phyloP scores from a whole-genome alignment of 23 tunicate species.

The Clavelina lepadiformis region DNA sequence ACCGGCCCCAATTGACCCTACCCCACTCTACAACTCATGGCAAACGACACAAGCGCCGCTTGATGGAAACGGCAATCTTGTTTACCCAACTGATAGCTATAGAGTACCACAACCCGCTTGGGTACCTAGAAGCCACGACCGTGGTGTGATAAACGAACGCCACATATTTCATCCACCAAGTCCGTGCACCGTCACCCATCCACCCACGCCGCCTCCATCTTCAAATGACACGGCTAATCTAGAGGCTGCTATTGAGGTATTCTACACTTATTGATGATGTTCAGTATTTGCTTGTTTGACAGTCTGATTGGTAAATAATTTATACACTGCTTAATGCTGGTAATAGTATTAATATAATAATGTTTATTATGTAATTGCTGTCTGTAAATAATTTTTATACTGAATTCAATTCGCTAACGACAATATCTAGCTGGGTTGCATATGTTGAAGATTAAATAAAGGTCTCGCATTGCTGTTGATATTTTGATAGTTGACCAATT shows the following conservation, averaged over 20 bases:
- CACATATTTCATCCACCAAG: conserved; percentile 47
- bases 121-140: conserved; percentile 19
- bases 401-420: too few relatives aligned
- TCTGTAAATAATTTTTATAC: too few relatives aligned
- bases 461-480: background rate
- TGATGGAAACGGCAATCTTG: background rate
- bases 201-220: conserved; percentile 91
- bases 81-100: conserved; percentile 34
- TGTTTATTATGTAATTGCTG: too few relatives aligned
- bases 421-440: too few relatives aligned
- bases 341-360: too few relatives aligned
- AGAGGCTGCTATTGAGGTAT: conserved; percentile 80
- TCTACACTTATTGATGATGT: too few relatives aligned
- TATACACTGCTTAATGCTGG: too few relatives aligned
- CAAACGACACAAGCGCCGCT: background rate
- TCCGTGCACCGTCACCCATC: conserved; percentile 76
- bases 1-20: background rate
- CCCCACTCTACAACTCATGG: conserved; percentile 6
- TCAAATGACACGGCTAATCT: conserved; percentile 78
- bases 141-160: conserved; percentile 23
- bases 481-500: background rate
- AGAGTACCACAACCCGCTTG: conserved; percentile 16
- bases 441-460: background rate
- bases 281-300: too few relatives aligned
- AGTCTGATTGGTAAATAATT: too few relatives aligned